Evolutionary conservation across 1,140 invertebrate genomes (phyloP).

Genomic region (Hydropsyche tenuis): DNA sequence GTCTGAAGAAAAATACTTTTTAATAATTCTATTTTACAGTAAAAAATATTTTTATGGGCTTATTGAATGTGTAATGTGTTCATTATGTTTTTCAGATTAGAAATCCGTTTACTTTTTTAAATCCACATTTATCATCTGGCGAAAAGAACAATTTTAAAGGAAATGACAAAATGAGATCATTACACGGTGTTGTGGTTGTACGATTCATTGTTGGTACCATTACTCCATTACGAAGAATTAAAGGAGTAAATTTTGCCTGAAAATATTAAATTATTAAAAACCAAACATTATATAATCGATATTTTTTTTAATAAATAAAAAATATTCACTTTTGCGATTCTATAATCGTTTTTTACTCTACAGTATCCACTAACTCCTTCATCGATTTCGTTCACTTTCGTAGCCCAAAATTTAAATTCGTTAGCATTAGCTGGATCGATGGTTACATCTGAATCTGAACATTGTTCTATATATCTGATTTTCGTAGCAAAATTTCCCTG

Average conservation of each 20-base stretch:
- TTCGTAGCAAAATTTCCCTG: neutral
- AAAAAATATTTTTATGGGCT: no score
- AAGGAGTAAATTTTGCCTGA: neutral
- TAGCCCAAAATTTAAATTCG: neutral
- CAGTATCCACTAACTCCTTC: neutral
- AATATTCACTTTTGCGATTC: neutral
- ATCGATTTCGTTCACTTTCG: neutral
- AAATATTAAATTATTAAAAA: neutral
- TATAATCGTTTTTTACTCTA: neutral
- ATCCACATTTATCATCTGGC: neutral
- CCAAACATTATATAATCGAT: neutral
- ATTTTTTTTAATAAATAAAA: neutral
- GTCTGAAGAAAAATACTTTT: no score
- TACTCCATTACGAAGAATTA: neutral
- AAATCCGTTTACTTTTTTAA: neutral
- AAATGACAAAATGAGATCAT: neutral
- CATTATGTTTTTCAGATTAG: no score
- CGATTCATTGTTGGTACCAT: neutral
- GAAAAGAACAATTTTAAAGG: neutral
- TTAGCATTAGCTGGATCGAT: neutral
- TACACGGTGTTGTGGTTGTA: neutral
- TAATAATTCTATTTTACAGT: no score
- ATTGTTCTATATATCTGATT: neutral
- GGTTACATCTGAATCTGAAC: neutral
- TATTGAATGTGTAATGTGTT: no score